phyloP scores from a whole-genome alignment of 2,888 invertebrate genomes.

The Nemapogon koenigi region DNA sequence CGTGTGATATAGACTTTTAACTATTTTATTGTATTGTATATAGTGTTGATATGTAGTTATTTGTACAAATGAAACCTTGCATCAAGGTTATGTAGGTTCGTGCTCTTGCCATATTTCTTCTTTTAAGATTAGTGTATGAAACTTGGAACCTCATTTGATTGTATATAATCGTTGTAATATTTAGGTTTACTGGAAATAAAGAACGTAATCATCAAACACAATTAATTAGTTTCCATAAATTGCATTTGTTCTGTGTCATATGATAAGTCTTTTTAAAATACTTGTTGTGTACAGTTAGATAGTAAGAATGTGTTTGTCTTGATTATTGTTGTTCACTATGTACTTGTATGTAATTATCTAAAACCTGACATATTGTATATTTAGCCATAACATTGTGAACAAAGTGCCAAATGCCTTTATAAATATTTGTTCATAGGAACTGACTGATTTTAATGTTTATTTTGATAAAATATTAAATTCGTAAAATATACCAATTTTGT shows the following conservation, averaged over 20 bases:
- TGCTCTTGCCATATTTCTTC: constrained; percentile 50
- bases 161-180: constrained; percentile 24
- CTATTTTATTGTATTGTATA: constrained; percentile 15
- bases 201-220: no score
- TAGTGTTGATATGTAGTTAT: constrained; percentile 24
- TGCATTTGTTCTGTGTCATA: no score
- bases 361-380: constrained; percentile 22
- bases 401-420: constrained; percentile 57
- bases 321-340: no score
- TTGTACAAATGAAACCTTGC: constrained; percentile 57
- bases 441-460: constrained; percentile 39
- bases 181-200: constrained; percentile 14
- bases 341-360: no score
- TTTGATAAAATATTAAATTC: constrained; percentile 6
- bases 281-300: not conserved
- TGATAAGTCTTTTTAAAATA: no score
- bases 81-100: constrained; percentile 51
- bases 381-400: constrained; percentile 57
- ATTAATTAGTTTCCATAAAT: no score
- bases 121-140: constrained; percentile 4
- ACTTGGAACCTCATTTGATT: constrained; percentile 26
- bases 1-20: constrained; percentile 59
- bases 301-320: no score
- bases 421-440: constrained; percentile 48
- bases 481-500: not conserved